Evolutionary conservation across 1,140 invertebrate species (phyloP), one percentile per base, ranked within the genome.

Genomic region (Drosophila lowei): DNA sequence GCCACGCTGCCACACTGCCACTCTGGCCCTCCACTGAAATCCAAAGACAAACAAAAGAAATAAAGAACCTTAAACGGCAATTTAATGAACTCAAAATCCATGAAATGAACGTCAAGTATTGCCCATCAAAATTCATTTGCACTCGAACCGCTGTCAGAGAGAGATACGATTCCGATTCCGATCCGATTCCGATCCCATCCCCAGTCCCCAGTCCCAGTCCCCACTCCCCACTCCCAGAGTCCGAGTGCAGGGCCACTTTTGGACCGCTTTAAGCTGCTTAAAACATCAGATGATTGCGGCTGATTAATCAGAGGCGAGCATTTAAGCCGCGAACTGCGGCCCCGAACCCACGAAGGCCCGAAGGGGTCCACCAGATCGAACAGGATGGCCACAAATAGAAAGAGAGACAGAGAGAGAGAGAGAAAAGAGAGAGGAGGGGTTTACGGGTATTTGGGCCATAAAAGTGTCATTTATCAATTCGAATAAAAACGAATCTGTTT

Each of bases 401-500:
- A 48, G 25, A 34, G 34, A 38, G 67, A 53, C 13, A 6, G 38
- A 25, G n/a, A 42, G 34, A 13, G 3, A 54, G 28, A 66, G 46
- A n/a, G 7, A 55, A 1, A 30, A 30, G 47, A 6, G 43, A 3
- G 43, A 58, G 25, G 16, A 21, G 53, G 23, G 54, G 72, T 75
- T 38, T 13, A 38, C 11, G 65, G 60, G 85, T 85, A 79, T 84
- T 77, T 85, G 75, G 63, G 47, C 73, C 83, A 88, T 88, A 88
- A 88, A 88, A 88, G 83, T 88, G 83, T 88, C 83, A 88, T 88
- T 88, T 88, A 88, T 88, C 83, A 88, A 88, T 77, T 88, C 59
- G 59, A 76, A 76, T 72, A 72, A 81, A 78, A 88, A 80, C 76
- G 66, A 70, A 70, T 70, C 44, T 70, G 66, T 68, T 75, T 47